Base-by-base conservation (phyloP, 1,140 invertebrate genomes). In the Drosophila pseudoananassae region DNA sequence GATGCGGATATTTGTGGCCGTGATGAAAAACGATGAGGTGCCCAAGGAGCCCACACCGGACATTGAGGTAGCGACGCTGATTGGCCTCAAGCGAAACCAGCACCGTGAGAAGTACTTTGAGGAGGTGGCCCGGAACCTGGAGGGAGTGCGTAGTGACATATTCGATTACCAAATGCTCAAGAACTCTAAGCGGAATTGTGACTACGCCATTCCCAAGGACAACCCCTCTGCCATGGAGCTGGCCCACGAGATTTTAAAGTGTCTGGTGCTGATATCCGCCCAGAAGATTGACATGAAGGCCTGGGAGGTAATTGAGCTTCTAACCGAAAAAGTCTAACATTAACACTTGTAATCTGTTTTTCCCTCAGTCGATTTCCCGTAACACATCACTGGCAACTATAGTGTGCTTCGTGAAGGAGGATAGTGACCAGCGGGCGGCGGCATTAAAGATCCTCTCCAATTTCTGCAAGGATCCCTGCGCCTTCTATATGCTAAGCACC, bases 31-130 rank as follows among this genome's bases (percentile, higher is more conserved):
- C 23, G 64, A 78, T 4, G 80, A 82, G 23, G 53, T 66, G 6
- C 65, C 78, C 25, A 83, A 82, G 45, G 58, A 65, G 15, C 33
- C 80, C 0, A 20, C 58, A 0, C 78, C 57, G 14, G 78, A 90
- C 38, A 65, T 78, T 4, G 80, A 90, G 17, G 66, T 83, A 10
- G 74, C 74, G 7, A 56, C 73, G 4, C 23, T 85, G 4, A 68
- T 85, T 15, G 90, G 90, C 4, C 63, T 91, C 0, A 91, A 91
- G 17, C 63, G 79, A 0, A 90, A 90, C 52, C 90, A 91, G 46
- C 90, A 91, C 59, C 82, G 90, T 2, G 90, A 91, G 59, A 91
- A 91, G 20, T 91, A 91, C 36, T 91, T 91, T n/a, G 83, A 91
- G 57, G 90, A 91, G 29, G 90, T 91, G 12, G 90, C 90, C 3